A percentile compares a stretch with the other conserved stretches of the same genome.
phyloP scores from a whole-genome alignment of 2,888 invertebrate genomes.

The Pseudococcus longispinus region DNA sequence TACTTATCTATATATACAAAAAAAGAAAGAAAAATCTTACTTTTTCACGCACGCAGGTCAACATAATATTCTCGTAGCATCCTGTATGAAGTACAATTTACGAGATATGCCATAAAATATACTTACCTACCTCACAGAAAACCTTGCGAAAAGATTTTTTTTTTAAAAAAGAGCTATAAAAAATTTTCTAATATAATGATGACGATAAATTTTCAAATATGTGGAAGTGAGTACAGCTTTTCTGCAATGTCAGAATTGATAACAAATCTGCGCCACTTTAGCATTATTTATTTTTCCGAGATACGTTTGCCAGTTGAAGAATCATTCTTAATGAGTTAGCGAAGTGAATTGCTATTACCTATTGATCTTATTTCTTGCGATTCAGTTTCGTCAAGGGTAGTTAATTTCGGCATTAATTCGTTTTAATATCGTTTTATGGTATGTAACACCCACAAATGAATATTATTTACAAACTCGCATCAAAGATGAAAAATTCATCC shows the following conservation, averaged over 20 bases:
- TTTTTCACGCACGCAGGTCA: background rate
- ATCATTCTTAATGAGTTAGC: background rate
- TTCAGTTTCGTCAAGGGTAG: constrained; percentile 9
- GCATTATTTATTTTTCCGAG: background rate
- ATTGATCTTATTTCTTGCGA: background rate
- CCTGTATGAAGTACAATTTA: background rate
- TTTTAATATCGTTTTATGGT: background rate
- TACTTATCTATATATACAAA: background rate
- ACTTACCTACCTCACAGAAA: background rate
- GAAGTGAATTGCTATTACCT: background rate
- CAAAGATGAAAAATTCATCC: constrained; percentile 8
- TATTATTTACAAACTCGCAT: background rate
- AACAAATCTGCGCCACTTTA: background rate
- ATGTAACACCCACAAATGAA: background rate
- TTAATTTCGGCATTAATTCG: background rate
- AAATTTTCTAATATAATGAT: background rate
- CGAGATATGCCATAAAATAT: background rate
- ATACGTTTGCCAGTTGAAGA: background rate
- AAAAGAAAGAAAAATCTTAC: background rate
- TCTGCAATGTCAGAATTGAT: background rate
- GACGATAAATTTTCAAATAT: background rate
- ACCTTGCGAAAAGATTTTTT: background rate
- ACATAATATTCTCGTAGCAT: too few relatives aligned
- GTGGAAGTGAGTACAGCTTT: background rate
- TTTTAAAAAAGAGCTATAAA: background rate